Evolutionary conservation across 2,797 vertebrate genomes (phyloP).

Genomic region (Limnodromus scolopaceus): DNA sequence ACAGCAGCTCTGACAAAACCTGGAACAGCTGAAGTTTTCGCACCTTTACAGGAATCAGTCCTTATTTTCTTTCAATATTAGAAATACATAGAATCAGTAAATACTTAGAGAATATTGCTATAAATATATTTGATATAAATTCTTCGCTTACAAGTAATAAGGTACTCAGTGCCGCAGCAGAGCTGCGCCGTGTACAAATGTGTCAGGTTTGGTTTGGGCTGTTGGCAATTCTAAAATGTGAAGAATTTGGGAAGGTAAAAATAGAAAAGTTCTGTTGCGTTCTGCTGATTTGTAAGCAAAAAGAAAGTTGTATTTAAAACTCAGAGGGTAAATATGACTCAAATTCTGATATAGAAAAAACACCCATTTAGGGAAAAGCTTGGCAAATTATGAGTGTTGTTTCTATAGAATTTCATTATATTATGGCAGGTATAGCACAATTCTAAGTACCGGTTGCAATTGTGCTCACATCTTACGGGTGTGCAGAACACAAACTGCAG

Average conservation of each 20-base stretch:
- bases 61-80: neutral
- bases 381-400: neutral
- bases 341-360: neutral
- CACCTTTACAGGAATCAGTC: neutral
- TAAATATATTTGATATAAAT: neutral
- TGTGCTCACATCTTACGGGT: fast-evolving
- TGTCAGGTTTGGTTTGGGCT: neutral
- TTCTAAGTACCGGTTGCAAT: neutral
- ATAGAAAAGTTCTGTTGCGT: neutral
- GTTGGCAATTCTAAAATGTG: neutral
- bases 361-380: too few relatives aligned
- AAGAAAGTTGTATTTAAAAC: neutral
- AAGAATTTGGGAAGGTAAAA: neutral
- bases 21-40: neutral
- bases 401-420: neutral
- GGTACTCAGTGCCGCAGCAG: neutral
- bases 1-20: neutral
- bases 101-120: neutral
- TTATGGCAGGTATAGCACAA: neutral
- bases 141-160: neutral
- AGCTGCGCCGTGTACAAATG: neutral
- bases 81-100: neutral
- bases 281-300: neutral
- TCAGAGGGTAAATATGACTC: neutral
- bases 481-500: neutral